Percentiles rank a stretch among this genome's conserved stretches.
Conservation (phyloP, 2,888 invertebrate species). For the Alitta virens region DNA sequence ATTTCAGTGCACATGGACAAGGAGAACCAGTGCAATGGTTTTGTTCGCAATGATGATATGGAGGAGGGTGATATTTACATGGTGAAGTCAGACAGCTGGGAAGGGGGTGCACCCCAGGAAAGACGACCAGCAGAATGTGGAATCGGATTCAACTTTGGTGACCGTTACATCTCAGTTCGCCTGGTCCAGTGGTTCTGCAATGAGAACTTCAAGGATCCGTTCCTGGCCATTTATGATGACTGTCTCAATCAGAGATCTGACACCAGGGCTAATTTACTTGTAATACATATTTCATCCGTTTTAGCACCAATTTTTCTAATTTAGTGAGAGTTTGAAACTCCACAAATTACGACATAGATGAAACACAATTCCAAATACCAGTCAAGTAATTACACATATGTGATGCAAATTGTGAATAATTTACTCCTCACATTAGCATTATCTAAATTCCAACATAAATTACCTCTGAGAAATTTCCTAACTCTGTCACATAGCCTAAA, state of each 20-base stretch:
- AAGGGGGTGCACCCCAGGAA: constrained; percentile 13
- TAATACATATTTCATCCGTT: too few relatives aligned
- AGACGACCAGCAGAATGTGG: constrained; percentile 28
- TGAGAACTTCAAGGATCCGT: constrained; percentile 21
- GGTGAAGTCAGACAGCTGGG: constrained; percentile 26
- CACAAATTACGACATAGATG: too few relatives aligned
- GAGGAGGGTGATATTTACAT: constrained; percentile 25
- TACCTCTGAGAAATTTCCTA: too few relatives aligned
- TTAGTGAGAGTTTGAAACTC: too few relatives aligned
- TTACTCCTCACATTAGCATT: too few relatives aligned
- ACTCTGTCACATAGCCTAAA: too few relatives aligned
- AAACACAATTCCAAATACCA: too few relatives aligned
- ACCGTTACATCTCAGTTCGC: constrained; percentile 22
- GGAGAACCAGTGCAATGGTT: constrained; percentile 10
- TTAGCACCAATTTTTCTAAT: too few relatives aligned
- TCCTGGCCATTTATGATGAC: constrained; percentile 28
- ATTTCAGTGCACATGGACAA: constrained; percentile 24
- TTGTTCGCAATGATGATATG: constrained; percentile 26
- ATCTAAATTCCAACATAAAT: too few relatives aligned
- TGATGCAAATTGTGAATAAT: too few relatives aligned
- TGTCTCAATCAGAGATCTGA: constrained; percentile 22
- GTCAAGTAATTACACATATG: too few relatives aligned
- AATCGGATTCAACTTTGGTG: constrained; percentile 27
- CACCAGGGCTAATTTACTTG: not conserved
- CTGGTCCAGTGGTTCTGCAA: constrained; percentile 26